Base-by-base conservation (phyloP, 2,113 vertebrate species). In the Tringa solitaria region DNA sequence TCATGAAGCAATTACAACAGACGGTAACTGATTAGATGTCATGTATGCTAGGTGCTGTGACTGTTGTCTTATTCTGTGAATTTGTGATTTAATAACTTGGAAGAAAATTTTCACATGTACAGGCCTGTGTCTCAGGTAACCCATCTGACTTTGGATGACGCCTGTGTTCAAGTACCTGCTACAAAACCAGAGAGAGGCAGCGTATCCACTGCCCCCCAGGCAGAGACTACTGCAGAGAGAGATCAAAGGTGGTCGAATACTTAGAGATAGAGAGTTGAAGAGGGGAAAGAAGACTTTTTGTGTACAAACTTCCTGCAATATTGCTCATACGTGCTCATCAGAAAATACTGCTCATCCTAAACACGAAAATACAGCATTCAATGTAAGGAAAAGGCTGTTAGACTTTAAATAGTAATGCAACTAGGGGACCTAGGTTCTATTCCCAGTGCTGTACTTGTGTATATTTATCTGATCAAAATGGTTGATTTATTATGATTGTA, bases 221-320 rank as follows among this genome's bases (percentile, higher is more conserved):
- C 13, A 26, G 32, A 3, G 21, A 43, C 20, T 79, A 3, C 37
- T n/a, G 20, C n/a, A 83, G 70, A 76, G 14, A 45, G 37, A 51
- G 11, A 41, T 35, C 14, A 45, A 79, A 82, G 65, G 1, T 1
- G 2, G 17, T 24, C 57, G 68, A 32, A 68, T 15, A 13, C 7
- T 35, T 45, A 32, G 43, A 74, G 14, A n/a, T 3, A 46, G 39
- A 76, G 20, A 18, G 14, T 23, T 1, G 0, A 87, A 77, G 12
- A 64, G 9, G 6, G 5, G 4, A 59, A 86, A 57, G 32, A 72
- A 72, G 8, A 12, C 3, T 4, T 12, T 70, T 60, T 64, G 13
- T 14, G 13, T 26, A 7, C 26, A 68, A 46, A 51, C 5, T n/a
- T 84, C 7, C 26, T 0, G 1, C 28, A 50, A 0, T 54, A 24